phyloP scores from a whole-genome alignment of 2,888 invertebrate species.

The Hirtodrosophila alboralis region DNA sequence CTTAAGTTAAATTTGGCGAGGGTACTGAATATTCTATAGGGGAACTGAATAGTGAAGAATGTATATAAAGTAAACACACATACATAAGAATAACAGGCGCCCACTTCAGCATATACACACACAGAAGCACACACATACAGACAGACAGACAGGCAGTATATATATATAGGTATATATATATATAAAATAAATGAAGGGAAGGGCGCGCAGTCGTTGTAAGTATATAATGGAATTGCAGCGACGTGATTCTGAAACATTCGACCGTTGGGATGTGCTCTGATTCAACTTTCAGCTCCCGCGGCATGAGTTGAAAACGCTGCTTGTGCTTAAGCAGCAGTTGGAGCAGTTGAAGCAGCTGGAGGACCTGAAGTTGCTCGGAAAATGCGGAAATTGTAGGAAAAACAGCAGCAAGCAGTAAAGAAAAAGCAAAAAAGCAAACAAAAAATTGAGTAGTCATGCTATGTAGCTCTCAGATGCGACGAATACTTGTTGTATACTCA shows the following conservation, averaged over 20 bases:
- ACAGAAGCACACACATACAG: constrained; percentile 9
- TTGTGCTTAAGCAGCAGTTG: constrained; percentile 37
- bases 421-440: background rate
- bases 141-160: constrained; percentile 19
- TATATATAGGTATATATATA: constrained; percentile 13
- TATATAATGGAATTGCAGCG: constrained; percentile 84
- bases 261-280: constrained; percentile 84
- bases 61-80: constrained; percentile 56
- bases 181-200: constrained; percentile 22
- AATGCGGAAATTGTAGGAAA: too few relatives aligned
- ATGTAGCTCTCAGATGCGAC: constrained; percentile 46
- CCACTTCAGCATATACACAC: constrained; percentile 18
- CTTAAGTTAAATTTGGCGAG: constrained; percentile 53
- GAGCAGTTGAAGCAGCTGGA: constrained; percentile 5
- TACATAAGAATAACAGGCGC: constrained; percentile 23
- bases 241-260: constrained; percentile 84
- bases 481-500: constrained; percentile 17
- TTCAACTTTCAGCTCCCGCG: constrained; percentile 79
- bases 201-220: constrained; percentile 49
- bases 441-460: constrained; percentile 71
- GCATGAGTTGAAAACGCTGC: constrained; percentile 42
- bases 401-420: constrained; percentile 29
- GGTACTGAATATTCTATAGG: constrained; percentile 4
- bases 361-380: constrained; percentile 9
- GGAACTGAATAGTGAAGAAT: constrained; percentile 27